Conservation (phyloP, 1,140 invertebrate genomes). For the Phthorimaea operculella region DNA sequence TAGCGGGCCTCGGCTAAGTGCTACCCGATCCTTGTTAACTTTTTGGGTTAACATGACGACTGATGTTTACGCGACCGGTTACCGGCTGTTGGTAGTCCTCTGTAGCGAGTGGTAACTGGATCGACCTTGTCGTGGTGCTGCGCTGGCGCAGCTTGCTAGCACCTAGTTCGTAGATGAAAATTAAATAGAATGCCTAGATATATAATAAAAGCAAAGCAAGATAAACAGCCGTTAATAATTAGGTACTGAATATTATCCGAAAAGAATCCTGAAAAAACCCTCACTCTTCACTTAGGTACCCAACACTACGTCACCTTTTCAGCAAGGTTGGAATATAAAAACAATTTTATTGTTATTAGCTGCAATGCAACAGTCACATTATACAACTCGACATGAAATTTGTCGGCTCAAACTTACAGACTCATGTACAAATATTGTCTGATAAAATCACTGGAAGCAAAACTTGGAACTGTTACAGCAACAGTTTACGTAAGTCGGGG, state of each 20-base stretch:
- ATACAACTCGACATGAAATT: no score
- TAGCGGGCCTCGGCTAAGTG: neutral
- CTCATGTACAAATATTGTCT: neutral
- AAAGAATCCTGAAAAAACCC: neutral
- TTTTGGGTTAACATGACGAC: slow-evolving; percentile 5
- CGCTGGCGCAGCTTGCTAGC: neutral
- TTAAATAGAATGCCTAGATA: neutral
- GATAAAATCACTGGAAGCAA: neutral
- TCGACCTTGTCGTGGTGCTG: neutral
- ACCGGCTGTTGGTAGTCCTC: neutral
- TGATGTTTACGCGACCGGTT: neutral
- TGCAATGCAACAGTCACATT: no score
- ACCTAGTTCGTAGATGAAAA: neutral
- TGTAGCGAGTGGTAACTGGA: no score
- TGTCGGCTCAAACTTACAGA: neutral
- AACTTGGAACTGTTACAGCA: neutral
- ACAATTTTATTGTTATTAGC: no score
- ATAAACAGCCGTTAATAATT: neutral
- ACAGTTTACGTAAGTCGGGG: neutral
- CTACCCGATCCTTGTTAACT: slow-evolving; percentile 4
- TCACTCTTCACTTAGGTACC: no score
- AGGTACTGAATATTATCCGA: neutral
- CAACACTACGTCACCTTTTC: no score
- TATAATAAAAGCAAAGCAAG: neutral
- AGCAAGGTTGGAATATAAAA: no score